phyloP scores from a whole-genome alignment of 2,888 invertebrate genomes.

The Spilosoma lubricipeda region DNA sequence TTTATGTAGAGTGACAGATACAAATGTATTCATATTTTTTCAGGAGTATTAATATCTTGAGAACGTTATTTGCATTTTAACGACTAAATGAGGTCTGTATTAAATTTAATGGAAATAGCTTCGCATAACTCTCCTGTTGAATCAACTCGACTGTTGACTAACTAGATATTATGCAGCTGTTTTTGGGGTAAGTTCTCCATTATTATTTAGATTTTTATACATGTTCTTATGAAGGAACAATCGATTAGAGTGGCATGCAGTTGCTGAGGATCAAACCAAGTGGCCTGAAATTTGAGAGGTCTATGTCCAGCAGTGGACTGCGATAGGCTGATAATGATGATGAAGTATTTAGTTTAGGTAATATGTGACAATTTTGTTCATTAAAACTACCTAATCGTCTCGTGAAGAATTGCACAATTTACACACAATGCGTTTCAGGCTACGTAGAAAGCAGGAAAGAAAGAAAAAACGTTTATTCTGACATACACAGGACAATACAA shows the following conservation, averaged over 20 bases:
- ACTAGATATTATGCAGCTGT: neutral
- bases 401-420: neutral
- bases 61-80: neutral
- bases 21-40: constrained; percentile 5
- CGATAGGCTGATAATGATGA: too few relatives aligned
- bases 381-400: neutral
- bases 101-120: neutral
- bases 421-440: neutral
- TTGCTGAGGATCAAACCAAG: too few relatives aligned
- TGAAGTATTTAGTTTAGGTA: too few relatives aligned
- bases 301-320: too few relatives aligned
- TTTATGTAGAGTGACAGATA: constrained; percentile 2
- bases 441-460: too few relatives aligned
- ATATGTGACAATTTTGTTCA: neutral
- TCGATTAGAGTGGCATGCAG: too few relatives aligned
- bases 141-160: too few relatives aligned
- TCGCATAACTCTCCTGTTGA: neutral
- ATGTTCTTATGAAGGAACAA: neutral
- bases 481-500: too few relatives aligned
- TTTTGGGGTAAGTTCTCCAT: neutral
- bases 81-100: neutral
- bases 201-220: neutral
- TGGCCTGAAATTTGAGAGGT: too few relatives aligned
- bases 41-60: neutral
- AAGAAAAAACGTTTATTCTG: too few relatives aligned